These are phyloP conservation scores for Anas acuta DNA, from an alignment of 2,797 vertebrate genomes.

Conservation along the genomic window DNA sequence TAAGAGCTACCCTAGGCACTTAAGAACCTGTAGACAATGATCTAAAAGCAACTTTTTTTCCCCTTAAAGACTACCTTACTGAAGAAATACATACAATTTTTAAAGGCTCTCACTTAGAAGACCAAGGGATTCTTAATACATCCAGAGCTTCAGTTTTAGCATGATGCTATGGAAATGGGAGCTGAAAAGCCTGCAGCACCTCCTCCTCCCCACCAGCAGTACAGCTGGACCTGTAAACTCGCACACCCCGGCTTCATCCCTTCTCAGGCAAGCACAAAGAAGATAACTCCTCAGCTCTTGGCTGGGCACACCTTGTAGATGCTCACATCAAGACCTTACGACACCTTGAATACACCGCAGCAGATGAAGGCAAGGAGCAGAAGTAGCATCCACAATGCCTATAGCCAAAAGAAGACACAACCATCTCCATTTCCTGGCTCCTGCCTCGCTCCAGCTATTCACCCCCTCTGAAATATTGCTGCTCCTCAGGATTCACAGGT, in stretches of 20 bases:
- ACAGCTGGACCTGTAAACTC: neutral
- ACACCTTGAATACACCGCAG: neutral
- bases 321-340: neutral
- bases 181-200: neutral
- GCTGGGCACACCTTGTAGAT: neutral
- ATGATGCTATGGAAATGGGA: neutral
- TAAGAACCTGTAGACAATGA: neutral
- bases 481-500: neutral
- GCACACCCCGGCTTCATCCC: neutral
- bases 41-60: neutral
- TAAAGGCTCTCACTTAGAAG: neutral
- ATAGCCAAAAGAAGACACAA: neutral
- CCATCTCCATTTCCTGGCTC: neutral
- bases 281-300: neutral
- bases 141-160: neutral
- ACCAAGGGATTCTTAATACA: neutral
- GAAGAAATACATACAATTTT: neutral
- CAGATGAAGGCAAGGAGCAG: neutral
- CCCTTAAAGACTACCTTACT: neutral
- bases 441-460: neutral
- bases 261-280: too few species aligned
- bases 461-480: neutral
- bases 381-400: neutral
- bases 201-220: neutral
- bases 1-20: neutral